A percentile compares a stretch with the other conserved stretches of the same genome.
Evolutionary conservation across 1,140 invertebrate genomes (phyloP).

Genomic region (Drosophila subpulchrella): DNA sequence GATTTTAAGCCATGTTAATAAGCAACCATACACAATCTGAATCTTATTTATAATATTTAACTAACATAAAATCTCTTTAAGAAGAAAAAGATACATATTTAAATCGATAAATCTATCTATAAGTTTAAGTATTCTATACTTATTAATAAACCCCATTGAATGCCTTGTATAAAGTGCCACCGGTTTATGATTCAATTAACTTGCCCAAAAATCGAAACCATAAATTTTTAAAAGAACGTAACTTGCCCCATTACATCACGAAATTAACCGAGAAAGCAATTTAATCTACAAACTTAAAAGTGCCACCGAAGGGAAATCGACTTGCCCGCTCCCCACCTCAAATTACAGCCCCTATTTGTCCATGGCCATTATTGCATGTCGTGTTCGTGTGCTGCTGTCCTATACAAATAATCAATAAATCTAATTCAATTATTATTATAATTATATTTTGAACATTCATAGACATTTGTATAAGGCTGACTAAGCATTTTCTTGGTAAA

Average conservation of each 20-base stretch:
- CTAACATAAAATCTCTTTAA: too few species aligned
- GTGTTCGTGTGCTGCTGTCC: slow-evolving; percentile 53
- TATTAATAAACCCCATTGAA: too few species aligned
- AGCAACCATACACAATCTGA: too few species aligned
- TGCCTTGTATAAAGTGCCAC: too few species aligned
- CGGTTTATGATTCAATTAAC: slow-evolving; percentile 9
- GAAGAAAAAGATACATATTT: not conserved
- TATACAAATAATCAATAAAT: slow-evolving; percentile 83
- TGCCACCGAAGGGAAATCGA: slow-evolving; percentile 23
- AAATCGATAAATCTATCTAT: not conserved
- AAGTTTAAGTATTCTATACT: too few species aligned
- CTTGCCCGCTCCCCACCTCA: slow-evolving; percentile 3
- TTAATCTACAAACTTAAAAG: slow-evolving; percentile 18
- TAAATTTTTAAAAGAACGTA: slow-evolving; percentile 22
- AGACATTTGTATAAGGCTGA: slow-evolving; percentile 83
- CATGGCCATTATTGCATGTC: slow-evolving; percentile 35
- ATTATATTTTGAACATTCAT: slow-evolving; percentile 83
- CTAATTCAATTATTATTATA: slow-evolving; percentile 83
- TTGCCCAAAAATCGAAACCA: slow-evolving; percentile 4
- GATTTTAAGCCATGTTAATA: too few species aligned
- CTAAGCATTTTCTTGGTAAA: slow-evolving; percentile 83
- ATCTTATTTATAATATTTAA: too few species aligned
- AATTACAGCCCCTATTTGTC: slow-evolving; percentile 39
- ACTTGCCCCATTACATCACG: slow-evolving; percentile 23
- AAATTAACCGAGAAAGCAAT: slow-evolving; percentile 28